phyloP scores from a whole-genome alignment of 2,113 vertebrate species.

The Alaudala cheleensis region DNA sequence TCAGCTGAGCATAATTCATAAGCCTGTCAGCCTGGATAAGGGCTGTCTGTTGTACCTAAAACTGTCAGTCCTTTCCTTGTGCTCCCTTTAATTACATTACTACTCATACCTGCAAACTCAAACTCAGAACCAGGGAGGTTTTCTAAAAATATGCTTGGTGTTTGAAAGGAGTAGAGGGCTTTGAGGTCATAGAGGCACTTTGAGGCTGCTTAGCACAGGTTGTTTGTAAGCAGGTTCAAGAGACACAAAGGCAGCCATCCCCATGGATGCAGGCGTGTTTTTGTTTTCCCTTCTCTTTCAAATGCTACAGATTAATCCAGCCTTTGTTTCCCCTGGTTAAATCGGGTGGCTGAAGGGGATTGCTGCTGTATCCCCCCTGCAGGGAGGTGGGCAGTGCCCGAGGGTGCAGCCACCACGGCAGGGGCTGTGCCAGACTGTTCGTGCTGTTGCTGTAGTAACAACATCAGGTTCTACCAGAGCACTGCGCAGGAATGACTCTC shows the following conservation, averaged over 20 bases:
- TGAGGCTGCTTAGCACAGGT: neutral
- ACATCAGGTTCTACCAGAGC: neutral
- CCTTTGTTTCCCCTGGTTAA: neutral
- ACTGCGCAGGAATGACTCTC: neutral
- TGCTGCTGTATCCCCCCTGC: neutral
- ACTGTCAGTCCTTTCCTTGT: neutral
- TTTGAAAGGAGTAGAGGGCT: neutral
- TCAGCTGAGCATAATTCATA: neutral
- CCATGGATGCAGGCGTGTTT: neutral
- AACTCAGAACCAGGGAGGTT: neutral
- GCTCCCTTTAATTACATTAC: neutral
- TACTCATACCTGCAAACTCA: neutral
- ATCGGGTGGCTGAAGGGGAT: neutral
- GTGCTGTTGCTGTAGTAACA: constrained; percentile 44
- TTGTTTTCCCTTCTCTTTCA: neutral
- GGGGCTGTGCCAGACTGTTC: neutral
- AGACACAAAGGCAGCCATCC: neutral
- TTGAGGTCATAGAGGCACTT: neutral
- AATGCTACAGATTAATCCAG: no score
- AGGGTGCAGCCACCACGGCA: neutral
- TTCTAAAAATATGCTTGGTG: neutral
- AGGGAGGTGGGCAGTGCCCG: neutral
- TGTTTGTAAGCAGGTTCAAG: neutral
- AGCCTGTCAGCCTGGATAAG: neutral
- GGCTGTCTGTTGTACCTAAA: neutral